Conservation (phyloP, 2,797 vertebrate species). For the Cyclura pinguis region DNA sequence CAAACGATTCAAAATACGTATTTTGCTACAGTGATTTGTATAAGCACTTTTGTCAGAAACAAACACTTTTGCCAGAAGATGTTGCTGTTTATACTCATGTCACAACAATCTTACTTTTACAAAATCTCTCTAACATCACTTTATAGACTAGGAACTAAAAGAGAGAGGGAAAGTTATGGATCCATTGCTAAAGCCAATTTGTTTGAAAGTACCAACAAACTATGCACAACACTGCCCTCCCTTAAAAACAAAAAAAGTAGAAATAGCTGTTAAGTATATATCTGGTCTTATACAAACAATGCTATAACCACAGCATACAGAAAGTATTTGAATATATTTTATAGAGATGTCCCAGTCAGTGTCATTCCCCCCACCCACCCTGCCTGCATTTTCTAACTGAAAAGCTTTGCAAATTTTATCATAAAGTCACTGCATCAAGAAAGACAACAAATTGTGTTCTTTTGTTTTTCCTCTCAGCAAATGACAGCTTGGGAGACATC, state of each 20-base stretch:
- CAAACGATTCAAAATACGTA: slow-evolving; percentile 38
- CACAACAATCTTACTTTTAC: background rate
- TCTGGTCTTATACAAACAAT: background rate
- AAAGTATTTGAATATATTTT: too few species aligned
- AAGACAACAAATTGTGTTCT: background rate
- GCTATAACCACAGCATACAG: background rate
- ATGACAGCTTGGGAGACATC: too few species aligned
- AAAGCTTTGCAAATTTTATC: background rate
- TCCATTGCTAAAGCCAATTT: background rate
- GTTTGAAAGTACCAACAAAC: background rate
- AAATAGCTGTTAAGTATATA: background rate
- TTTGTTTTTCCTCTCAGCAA: too few species aligned
- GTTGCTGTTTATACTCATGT: background rate
- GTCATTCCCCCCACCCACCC: too few species aligned
- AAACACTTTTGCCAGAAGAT: background rate
- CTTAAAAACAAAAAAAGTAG: background rate
- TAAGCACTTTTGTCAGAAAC: slow-evolving; percentile 43
- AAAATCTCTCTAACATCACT: background rate
- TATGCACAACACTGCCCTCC: too few species aligned
- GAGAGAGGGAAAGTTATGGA: background rate
- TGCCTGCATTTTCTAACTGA: background rate
- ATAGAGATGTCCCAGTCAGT: too few species aligned
- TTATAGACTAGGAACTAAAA: background rate
- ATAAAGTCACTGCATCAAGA: background rate
- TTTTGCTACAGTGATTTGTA: slow-evolving; percentile 49